Conservation (phyloP, 2,113 vertebrate genomes). For the Rhinichthys klamathensis region DNA sequence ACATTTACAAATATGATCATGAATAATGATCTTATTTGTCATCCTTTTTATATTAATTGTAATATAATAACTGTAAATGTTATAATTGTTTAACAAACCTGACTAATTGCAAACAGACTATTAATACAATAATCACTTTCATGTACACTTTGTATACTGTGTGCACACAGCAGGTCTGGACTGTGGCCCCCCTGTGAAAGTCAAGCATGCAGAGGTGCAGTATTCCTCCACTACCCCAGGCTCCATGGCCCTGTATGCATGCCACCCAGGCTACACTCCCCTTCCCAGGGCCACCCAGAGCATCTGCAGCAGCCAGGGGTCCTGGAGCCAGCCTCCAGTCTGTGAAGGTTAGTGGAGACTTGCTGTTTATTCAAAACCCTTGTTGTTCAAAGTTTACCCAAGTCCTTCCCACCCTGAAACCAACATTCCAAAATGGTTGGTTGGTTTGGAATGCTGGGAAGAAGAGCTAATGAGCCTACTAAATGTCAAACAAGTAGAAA, state of each 20-base stretch:
- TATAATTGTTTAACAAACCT: background rate
- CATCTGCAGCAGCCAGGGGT: conserved; percentile 81
- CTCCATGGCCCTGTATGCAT: conserved; percentile 82
- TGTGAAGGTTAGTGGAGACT: conserved; percentile 82
- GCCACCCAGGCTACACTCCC: conserved; percentile 81
- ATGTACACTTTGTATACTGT: background rate
- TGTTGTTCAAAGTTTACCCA: conserved; percentile 8
- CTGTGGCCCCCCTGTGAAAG: conserved; percentile 82
- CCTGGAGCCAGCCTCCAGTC: conserved; percentile 88
- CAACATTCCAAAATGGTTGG: conserved; percentile 25
- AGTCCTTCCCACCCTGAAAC: background rate
- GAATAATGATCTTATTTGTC: background rate
- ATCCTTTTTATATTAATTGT: too few relatives aligned
- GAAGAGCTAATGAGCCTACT: background rate
- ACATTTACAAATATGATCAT: background rate
- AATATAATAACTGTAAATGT: background rate
- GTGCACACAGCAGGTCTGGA: conserved; percentile 74
- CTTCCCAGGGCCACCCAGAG: conserved; percentile 78
- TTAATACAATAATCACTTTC: background rate
- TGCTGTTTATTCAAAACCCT: conserved; percentile 21
- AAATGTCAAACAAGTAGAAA: background rate
- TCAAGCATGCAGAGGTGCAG: conserved; percentile 82
- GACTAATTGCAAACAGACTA: background rate
- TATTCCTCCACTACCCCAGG: conserved; percentile 83
- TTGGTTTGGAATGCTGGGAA: conserved; percentile 12